Conservation (phyloP, 1,140 invertebrate species). For the Lepidotrigona ventralis region DNA sequence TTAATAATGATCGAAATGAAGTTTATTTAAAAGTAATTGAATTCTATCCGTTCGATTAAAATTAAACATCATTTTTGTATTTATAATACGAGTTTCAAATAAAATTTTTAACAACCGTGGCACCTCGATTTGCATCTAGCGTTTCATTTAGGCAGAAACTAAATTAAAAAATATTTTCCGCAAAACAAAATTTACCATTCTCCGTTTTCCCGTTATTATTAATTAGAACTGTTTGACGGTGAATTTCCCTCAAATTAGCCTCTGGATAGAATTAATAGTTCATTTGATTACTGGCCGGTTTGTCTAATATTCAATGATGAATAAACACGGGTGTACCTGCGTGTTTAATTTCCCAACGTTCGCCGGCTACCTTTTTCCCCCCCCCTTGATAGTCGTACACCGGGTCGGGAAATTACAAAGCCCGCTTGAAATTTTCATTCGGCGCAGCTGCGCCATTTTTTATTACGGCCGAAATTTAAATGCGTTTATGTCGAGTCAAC, state of each 20-base stretch:
- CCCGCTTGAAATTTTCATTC: conserved; percentile 36
- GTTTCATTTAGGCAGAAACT: background rate
- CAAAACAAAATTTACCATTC: background rate
- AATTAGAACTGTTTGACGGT: background rate
- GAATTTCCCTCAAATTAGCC: background rate
- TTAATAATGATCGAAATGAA: background rate
- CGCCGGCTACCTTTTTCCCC: background rate
- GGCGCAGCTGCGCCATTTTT: conserved; percentile 33
- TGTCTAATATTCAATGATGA: conserved; percentile 30
- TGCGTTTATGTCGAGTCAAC: conserved; percentile 16
- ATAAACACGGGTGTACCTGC: background rate
- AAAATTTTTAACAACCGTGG: background rate
- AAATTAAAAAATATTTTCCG: background rate
- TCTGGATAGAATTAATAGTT: background rate
- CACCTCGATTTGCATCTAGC: background rate
- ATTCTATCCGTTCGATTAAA: background rate
- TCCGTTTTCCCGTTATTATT: background rate
- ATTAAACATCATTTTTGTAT: background rate
- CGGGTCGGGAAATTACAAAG: conserved; percentile 26
- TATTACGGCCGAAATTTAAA: conserved; percentile 30
- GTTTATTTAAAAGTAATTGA: background rate
- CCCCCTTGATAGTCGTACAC: conserved; percentile 1
- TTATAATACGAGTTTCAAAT: background rate
- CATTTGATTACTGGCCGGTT: background rate
- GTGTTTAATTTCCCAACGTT: conserved; percentile 7